phyloP scores from a whole-genome alignment of 2,888 invertebrate genomes.

The Galeopsomyia nigrocyanea region DNA sequence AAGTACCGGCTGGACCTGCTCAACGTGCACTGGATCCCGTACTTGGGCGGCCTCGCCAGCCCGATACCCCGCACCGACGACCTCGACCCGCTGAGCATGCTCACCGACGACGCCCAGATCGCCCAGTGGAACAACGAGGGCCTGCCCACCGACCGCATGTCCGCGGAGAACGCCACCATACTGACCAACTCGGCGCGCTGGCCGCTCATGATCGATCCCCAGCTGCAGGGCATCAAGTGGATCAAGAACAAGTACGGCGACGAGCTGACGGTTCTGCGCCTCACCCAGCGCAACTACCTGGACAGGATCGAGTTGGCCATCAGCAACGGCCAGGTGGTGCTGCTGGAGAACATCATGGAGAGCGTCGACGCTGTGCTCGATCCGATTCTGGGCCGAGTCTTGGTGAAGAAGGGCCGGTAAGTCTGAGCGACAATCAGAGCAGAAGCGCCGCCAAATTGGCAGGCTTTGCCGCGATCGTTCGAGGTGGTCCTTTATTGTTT shows the following conservation, averaged over 20 bases:
- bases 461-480: too few species aligned
- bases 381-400: slow-evolving; percentile 86
- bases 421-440: slow-evolving; percentile 46
- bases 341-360: slow-evolving; percentile 93
- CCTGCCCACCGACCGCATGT: slow-evolving; percentile 93
- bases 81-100: slow-evolving; percentile 85
- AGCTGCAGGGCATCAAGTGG: slow-evolving; percentile 94
- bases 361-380: slow-evolving; percentile 91
- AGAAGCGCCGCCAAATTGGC: too few species aligned
- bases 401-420: slow-evolving; percentile 87
- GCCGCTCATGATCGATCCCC: slow-evolving; percentile 97
- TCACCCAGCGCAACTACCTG: slow-evolving; percentile 86
- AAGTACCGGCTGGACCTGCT: slow-evolving; percentile 85
- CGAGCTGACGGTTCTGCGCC: slow-evolving; percentile 79
- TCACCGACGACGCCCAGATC: slow-evolving; percentile 93
- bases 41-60: slow-evolving; percentile 78
- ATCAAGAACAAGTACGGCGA: slow-evolving; percentile 90
- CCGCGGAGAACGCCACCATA: slow-evolving; percentile 94
- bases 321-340: slow-evolving; percentile 79
- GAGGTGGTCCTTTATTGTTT: neutral
- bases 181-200: slow-evolving; percentile 90
- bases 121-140: slow-evolving; percentile 96
- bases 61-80: slow-evolving; percentile 85
- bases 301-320: slow-evolving; percentile 85
- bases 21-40: slow-evolving; percentile 85